Percentiles rank a stretch among this genome's conserved stretches.
Evolutionary conservation across 2,113 vertebrate genomes (phyloP).

Genomic region (Misgurnus mizolepis): DNA sequence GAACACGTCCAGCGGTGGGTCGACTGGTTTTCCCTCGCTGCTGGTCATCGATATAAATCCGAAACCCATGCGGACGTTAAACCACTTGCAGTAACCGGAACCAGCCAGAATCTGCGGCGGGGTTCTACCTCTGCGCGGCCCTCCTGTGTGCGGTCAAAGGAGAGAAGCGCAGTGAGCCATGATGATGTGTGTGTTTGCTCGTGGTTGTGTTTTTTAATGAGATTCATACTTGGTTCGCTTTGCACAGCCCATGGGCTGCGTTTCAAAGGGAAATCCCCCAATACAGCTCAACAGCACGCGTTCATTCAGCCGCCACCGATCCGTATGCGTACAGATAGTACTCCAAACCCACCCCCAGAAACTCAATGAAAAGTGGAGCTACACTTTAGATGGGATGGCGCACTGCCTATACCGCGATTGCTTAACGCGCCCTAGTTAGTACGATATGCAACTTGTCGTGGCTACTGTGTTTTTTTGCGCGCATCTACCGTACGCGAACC

Average conservation of each 20-base stretch:
- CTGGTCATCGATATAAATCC: slow-evolving; percentile 98
- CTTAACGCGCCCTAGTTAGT: background rate
- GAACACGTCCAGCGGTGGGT: slow-evolving; percentile 95
- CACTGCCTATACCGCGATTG: slow-evolving; percentile 4
- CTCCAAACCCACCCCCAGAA: slow-evolving; percentile 3
- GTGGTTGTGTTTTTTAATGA: background rate
- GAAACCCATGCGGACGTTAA: slow-evolving; percentile 99
- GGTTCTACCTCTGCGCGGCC: slow-evolving; percentile 91
- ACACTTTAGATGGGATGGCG: background rate
- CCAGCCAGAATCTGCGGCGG: slow-evolving; percentile 88
- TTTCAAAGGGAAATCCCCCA: slow-evolving; percentile 24
- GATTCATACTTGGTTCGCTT: background rate
- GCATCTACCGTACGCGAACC: slow-evolving; percentile 13
- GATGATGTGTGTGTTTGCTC: background rate
- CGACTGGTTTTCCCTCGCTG: slow-evolving; percentile 90
- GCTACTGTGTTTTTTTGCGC: background rate
- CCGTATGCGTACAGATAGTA: too few relatives aligned
- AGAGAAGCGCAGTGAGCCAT: slow-evolving; percentile 35
- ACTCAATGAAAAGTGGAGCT: slow-evolving; percentile 20
- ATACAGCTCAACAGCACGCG: slow-evolving; percentile 12
- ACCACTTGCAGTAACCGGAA: slow-evolving; percentile 98
- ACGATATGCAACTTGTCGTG: background rate
- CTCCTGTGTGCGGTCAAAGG: slow-evolving; percentile 80
- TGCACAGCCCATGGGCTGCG: background rate
- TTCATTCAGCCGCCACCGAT: background rate